Evolutionary conservation across 2,888 invertebrate species (phyloP), one percentile per base, ranked within the genome.

Genomic region (Meganola albula): DNA sequence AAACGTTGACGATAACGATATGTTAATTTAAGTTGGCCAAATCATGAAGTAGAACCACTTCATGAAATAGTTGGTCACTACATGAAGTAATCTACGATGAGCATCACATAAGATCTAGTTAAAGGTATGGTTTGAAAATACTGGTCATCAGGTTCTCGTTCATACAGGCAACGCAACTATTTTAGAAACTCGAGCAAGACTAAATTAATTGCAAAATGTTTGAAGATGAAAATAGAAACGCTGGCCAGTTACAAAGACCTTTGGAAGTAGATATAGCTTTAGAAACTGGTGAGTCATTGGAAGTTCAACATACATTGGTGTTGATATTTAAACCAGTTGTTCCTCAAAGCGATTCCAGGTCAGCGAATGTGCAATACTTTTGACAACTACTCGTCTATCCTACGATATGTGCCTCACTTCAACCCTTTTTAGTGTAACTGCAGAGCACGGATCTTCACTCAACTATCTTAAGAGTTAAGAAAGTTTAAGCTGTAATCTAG

Each of bases 281-380:
- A 26, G 18, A 11, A 20, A 23, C 21, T 24, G 27, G 22, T 27
- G 26, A 12, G 7, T 12, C 5, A 24, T 36, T 38, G 32, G 13
- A 33, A 48, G 69, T 9, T 63, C 61, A 46, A 18, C 12, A 38
- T 58, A 54, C 12, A 34, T 27, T 66, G 71, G 71, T 46, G 31
- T 43, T 42, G 40, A 42, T 49, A 50, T 55, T 50, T 34, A 53
- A 58, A 62, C 55, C 48, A 62, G 56, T 61, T 62, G 60, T 63
- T 65, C 62, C 61, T 65, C 59, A 25, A 31, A 50, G 46, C 42
- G 58, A 64, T 70, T 73, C 68, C 71, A 63, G 69, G 61, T 66
- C 68, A 67, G 41, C 59, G 68, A 58, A 57, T 63, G 68, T 61
- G 68, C 67, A 61, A 49, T 48, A 18, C 31, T 44, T 37, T 50